Evolutionary conservation across 2,888 invertebrate species (phyloP).

Genomic region (Epiblema foenella): DNA sequence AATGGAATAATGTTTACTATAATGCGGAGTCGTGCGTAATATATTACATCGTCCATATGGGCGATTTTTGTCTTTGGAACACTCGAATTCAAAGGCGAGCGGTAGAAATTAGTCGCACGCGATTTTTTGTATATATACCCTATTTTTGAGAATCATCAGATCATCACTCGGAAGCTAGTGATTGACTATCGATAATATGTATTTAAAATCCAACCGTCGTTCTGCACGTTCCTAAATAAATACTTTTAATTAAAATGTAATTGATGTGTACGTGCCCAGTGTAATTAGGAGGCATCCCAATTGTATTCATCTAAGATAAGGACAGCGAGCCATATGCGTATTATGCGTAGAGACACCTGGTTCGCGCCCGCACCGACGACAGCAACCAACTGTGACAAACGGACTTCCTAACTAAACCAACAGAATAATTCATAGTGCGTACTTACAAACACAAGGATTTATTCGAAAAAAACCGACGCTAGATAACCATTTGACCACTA

Average conservation of each 20-base stretch:
- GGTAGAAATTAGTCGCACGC: too few species aligned
- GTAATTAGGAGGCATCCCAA: constrained; percentile 27
- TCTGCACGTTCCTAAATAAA: constrained; percentile 13
- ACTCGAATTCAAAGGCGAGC: too few species aligned
- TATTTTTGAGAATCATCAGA: too few species aligned
- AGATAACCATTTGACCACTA: too few species aligned
- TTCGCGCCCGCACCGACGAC: constrained; percentile 35
- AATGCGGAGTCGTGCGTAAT: constrained; percentile 31
- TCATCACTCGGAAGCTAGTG: too few species aligned
- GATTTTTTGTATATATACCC: too few species aligned
- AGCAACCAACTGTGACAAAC: constrained; percentile 43
- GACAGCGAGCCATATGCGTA: constrained; percentile 46
- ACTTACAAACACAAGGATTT: too few species aligned
- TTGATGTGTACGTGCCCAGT: constrained; percentile 21
- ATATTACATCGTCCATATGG: constrained; percentile 10
- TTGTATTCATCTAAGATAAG: constrained; percentile 39
- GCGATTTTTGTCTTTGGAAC: too few species aligned
- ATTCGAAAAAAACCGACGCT: too few species aligned
- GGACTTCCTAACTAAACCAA: constrained; percentile 38
- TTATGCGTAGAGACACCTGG: constrained; percentile 51
- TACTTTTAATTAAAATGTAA: constrained; percentile 20
- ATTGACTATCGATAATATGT: too few species aligned
- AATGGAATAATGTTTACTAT: constrained; percentile 60
- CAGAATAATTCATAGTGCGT: too few species aligned
- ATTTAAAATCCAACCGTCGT: constrained; percentile 4